A percentile compares a stretch with the other conserved stretches of the same genome.
Evolutionary conservation across 2,888 invertebrate genomes (phyloP).

Genomic region (Adineta ricciae): DNA sequence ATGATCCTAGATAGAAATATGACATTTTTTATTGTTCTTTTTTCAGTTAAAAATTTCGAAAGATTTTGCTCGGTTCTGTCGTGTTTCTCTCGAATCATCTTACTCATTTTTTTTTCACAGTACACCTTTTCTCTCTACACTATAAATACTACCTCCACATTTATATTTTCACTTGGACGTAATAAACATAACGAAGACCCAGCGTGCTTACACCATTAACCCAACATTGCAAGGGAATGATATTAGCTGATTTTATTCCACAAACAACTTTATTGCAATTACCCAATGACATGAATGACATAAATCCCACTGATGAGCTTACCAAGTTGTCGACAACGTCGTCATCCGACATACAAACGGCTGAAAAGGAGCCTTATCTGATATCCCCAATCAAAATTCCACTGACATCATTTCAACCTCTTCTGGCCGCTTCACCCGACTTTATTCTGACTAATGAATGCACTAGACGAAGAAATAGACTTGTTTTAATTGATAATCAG

Average conservation of each 20-base stretch:
- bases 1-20: too few relatives aligned
- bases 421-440: background rate
- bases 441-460: background rate
- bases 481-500: background rate
- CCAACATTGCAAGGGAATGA: background rate
- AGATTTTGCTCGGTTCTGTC: background rate
- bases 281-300: background rate
- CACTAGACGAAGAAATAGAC: background rate
- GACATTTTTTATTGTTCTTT: too few relatives aligned
- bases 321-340: background rate
- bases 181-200: background rate
- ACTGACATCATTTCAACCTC: background rate
- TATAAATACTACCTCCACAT: background rate
- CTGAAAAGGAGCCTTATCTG: background rate
- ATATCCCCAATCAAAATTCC: background rate
- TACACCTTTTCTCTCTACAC: background rate
- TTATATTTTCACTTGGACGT: background rate
- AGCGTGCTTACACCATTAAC: background rate
- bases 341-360: background rate
- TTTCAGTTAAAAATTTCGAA: background rate
- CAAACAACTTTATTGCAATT: background rate
- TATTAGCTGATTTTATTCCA: background rate
- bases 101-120: background rate
- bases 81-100: background rate
- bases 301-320: background rate